Evolutionary conservation across 2,888 invertebrate genomes (phyloP), one percentile per base, ranked within the genome.

Genomic region (Hydropsyche betteni): DNA sequence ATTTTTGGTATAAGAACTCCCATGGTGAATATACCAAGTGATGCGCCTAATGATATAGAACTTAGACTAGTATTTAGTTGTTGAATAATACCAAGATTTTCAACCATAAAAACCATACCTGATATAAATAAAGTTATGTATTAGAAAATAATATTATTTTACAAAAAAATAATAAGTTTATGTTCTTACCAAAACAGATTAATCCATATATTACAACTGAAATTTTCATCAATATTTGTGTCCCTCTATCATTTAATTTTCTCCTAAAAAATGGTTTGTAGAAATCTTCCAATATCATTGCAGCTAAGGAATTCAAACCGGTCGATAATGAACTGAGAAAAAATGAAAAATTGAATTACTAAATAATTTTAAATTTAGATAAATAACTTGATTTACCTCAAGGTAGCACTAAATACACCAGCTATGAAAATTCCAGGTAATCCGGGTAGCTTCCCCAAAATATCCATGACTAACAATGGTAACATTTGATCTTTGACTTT

Each of bases 361-460:
- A 10, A 55, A n/a, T 55, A 24, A 55, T 6, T 10, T 16, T n/a
- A 55, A 24, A 55, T 55, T 7, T 24, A 10, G 6, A 55, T n/a
- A 55, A 24, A 8, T 44, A 44, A 44, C 6, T 10, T 24, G 24
- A 10, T 44, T 44, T 72, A 91, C 92, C 94, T 96, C 36, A 97
- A 87, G 16, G 96, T 94, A 10, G 96, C 96, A 85, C 96, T 95
- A 81, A 96, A 96, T 0, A 97, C 92, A 36, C 96, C 95, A 61
- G 96, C 95, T 0, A 96, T 93, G 83, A 96, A 96, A 33, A 97
- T 85, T 4, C 97, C 97, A 0, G 95, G 93, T 80, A 97, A 85
- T 2, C 96, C 96, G 0, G 93, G 93, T 84, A 90, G 89, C 64
- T 91, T 87, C 0, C 92, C 91, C 14, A 96, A 83, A n/a, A 92